Base-by-base conservation (phyloP, 2,797 vertebrate species). In the Odontamblyopus lacepedii region DNA sequence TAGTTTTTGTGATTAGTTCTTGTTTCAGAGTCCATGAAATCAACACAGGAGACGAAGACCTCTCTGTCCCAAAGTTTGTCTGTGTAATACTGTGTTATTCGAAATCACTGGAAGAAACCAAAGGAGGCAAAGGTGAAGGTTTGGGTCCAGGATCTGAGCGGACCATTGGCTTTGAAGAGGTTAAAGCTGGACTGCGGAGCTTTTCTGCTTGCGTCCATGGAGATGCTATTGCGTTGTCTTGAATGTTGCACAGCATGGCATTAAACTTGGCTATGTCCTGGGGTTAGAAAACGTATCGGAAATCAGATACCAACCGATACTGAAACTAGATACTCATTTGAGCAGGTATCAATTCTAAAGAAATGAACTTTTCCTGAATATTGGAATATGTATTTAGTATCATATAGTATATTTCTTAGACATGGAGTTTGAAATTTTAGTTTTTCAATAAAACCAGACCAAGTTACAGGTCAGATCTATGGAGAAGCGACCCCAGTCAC, bases 141-240 rank as follows among this genome's bases (percentile, higher is more conserved):
- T 62, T 67, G 55, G 26, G 30, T 79, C 55, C 61, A 56, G 51
- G 19, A 38, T 79, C 70, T 35, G 55, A 30, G 72, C 69, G 55
- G 67, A 71, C 56, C 67, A 67, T 27, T 75, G 77, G 74, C 68
- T 84, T 88, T 81, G 29, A 48, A 77, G 68, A 80, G 64, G 67
- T 50, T 73, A 27, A 59, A 59, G 11, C 5, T 13, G 56, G 13
- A 60, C 57, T 30, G n/a, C 15, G 57, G 29, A 13, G 29, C 26
- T 29, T 29, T 29, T 60, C 57, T 60, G 57, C 57, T 60, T 16
- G 11, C 5, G 56, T 59, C 53, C 53, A 29, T 59, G 57, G 26
- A 60, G 15, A 29, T 29, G 27, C 18, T 30, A 27, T 60, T 7
- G 55, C 8, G 1, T 27, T 26, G 19, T 23, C 53, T 23, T n/a